Evolutionary conservation across 2,113 vertebrate genomes (phyloP).

Genomic region (Octodon degus): DNA sequence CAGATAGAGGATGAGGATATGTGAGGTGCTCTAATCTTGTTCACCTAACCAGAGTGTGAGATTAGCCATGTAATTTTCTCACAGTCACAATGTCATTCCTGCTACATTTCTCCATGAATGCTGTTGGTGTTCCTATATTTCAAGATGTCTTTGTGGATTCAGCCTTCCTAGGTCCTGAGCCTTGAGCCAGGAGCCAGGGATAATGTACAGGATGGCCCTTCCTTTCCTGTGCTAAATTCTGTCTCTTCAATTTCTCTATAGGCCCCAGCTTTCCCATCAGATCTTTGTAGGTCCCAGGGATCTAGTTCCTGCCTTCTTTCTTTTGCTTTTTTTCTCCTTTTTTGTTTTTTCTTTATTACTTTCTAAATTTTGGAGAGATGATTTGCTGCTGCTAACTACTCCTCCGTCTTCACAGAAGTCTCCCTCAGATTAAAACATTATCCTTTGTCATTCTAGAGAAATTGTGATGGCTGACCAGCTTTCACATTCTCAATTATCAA

Average conservation of each 20-base stretch:
- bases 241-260: background rate
- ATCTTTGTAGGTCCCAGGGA: background rate
- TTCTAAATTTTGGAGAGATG: background rate
- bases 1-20: background rate
- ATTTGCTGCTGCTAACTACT: no score
- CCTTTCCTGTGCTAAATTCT: no score
- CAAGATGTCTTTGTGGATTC: background rate
- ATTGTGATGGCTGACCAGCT: rapidly evolving
- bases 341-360: background rate
- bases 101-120: background rate
- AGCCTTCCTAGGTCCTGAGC: background rate
- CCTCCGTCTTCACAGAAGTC: no score
- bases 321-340: background rate
- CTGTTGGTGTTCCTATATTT: background rate
- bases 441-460: background rate
- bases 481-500: background rate
- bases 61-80: background rate
- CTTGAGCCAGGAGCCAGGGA: background rate
- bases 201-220: background rate
- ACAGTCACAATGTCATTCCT: background rate
- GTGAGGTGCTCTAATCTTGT: background rate
- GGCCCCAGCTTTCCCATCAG: background rate
- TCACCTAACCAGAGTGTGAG: rapidly evolving
- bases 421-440: no score
- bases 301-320: background rate